Evolutionary conservation across 2,888 invertebrate genomes (phyloP), one percentile per base, ranked within the genome.

Genomic region (Incurvaria masculella): DNA sequence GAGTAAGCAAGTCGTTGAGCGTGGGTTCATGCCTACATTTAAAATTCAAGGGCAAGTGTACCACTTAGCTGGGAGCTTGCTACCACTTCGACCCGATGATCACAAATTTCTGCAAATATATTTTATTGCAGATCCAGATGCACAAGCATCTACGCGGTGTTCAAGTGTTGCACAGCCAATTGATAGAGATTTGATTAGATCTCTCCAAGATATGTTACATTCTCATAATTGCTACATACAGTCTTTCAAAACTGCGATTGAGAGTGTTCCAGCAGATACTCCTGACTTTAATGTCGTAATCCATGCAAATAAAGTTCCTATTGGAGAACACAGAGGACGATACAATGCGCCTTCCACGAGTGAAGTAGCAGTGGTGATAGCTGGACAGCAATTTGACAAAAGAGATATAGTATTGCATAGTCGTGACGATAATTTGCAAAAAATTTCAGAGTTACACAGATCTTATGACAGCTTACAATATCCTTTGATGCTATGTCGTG

Each of bases 321-420:
- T 44, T 47, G 54, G 51, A 48, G 54, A 56, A 51, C 56, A 57
- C 51, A 48, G 52, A 51, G 55, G 56, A 42, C 54, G 56, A 49
- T 55, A 53, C 20, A 57, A 58, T 55, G 55, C 52, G 27, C 56
- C 56, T 42, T 52, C 55, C 42, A 53, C 53, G 49, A 53, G 52
- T 55, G 54, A 58, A 54, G 56, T 56, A 52, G 56, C 55, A 51
- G 53, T 56, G 40, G 56, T 57, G 41, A 54, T 56, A 47, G 49
- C 45, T 23, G 17, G 21, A 51, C 48, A 48, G 44, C 46, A 46
- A 50, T 48, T 18, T 27, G 41, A 45, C 42, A 6, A 20, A 48
- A 48, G 33, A 39, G 45, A 23, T 44, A 42, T 45, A n/a, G 33
- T 21, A 16, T 8, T 18, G 42, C 42, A 42, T 42, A 42, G 20